A percentile compares a stretch with the other conserved stretches of the same genome.
phyloP scores from a whole-genome alignment of 2,113 vertebrate species.

The Ellobius talpinus region DNA sequence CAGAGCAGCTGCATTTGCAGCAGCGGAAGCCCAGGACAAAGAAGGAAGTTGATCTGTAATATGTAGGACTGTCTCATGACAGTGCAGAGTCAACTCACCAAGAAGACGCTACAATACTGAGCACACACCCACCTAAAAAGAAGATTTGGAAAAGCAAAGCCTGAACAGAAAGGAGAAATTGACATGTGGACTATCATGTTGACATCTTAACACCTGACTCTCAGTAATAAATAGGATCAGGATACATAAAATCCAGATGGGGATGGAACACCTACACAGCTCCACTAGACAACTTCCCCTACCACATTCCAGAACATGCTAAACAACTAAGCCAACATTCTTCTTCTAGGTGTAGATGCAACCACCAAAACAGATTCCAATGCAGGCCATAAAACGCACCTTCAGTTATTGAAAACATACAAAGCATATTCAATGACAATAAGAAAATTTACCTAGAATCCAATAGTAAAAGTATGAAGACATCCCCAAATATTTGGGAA shows the following conservation, averaged over 20 bases:
- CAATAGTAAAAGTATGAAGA: background rate
- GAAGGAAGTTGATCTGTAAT: background rate
- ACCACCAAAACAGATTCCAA: background rate
- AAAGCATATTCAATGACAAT: slow-evolving; percentile 4
- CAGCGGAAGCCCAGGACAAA: background rate
- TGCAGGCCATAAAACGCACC: background rate
- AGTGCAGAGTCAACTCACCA: background rate
- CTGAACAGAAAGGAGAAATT: background rate
- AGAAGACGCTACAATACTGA: background rate
- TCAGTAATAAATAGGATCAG: background rate
- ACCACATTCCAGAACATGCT: background rate
- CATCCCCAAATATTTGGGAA: background rate
- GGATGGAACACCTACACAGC: background rate
- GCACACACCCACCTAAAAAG: background rate
- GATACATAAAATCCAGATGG: background rate
- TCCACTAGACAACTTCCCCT: background rate
- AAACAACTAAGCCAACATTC: background rate
- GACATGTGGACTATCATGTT: background rate
- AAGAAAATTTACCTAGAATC: slow-evolving; percentile 18
- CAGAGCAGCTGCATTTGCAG: background rate
- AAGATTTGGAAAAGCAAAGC: background rate
- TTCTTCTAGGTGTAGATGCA: background rate
- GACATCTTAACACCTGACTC: background rate
- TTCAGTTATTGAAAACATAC: background rate
- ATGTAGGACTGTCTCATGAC: background rate